Conservation (phyloP, 2,113 vertebrate species). For the Chrysemys picta region DNA sequence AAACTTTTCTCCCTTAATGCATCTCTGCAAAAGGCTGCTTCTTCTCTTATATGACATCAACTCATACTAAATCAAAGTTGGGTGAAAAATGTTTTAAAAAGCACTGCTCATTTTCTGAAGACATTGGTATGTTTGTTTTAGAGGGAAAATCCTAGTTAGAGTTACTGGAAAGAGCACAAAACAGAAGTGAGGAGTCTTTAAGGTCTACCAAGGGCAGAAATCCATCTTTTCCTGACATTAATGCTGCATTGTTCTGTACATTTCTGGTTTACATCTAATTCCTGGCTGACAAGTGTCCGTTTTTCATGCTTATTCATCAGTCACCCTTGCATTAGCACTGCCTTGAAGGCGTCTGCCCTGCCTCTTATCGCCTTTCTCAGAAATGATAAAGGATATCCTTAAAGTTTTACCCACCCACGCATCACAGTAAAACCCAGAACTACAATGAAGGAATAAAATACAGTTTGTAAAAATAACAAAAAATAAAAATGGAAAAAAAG, state of each 20-base stretch:
- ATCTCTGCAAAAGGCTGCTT: background rate
- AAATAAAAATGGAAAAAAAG: background rate
- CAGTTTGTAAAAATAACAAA: background rate
- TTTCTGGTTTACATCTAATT: slow-evolving; percentile 78
- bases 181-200: slow-evolving; percentile 42
- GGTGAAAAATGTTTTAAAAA: slow-evolving; percentile 31
- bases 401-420: slow-evolving; percentile 35
- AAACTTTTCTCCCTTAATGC: slow-evolving; percentile 5
- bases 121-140: slow-evolving; percentile 30
- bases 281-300: slow-evolving; percentile 73
- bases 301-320: slow-evolving; percentile 78
- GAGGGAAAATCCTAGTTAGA: background rate
- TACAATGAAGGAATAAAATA: slow-evolving; percentile 33
- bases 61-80: slow-evolving; percentile 27
- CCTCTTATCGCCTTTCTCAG: slow-evolving; percentile 64
- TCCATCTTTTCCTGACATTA: slow-evolving; percentile 73
- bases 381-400: slow-evolving; percentile 69
- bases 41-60: background rate
- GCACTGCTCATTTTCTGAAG: slow-evolving; percentile 18
- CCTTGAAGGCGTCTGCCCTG: slow-evolving; percentile 58
- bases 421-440: background rate
- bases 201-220: slow-evolving; percentile 75
- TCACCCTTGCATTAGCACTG: slow-evolving; percentile 69
- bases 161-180: slow-evolving; percentile 52
- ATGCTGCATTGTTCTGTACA: slow-evolving; percentile 59